phyloP scores from a whole-genome alignment of 2,888 invertebrate genomes.

The Glyphotaelius pellucidus region DNA sequence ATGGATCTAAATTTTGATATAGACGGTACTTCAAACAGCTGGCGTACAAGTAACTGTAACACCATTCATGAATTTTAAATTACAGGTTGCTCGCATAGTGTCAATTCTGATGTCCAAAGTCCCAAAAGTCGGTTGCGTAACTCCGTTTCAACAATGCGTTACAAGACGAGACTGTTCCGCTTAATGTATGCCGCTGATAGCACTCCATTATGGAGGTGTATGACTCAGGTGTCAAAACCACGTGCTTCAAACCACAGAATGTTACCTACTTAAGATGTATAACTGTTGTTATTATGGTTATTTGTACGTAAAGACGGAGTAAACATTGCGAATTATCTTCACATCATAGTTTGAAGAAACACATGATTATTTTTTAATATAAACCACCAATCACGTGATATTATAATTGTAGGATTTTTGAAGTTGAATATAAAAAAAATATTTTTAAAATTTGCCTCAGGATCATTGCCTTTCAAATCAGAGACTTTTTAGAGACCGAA shows the following conservation, averaged over 20 bases:
- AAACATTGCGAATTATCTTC: not conserved
- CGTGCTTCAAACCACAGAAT: conserved; percentile 7
- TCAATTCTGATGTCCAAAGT: not conserved
- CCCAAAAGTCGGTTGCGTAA: not conserved
- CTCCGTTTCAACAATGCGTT: not conserved
- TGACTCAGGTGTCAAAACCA: conserved; percentile 21
- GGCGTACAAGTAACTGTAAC: not conserved
- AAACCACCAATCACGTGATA: too few species aligned
- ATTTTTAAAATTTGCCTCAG: too few species aligned
- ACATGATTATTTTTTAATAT: too few species aligned
- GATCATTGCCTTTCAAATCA: too few species aligned
- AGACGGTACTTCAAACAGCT: not conserved
- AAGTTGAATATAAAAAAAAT: too few species aligned
- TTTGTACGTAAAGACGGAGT: not conserved
- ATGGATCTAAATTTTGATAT: not conserved
- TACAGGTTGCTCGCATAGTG: not conserved
- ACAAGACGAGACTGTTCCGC: not conserved
- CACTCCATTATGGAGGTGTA: conserved; percentile 11
- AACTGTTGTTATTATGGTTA: not conserved
- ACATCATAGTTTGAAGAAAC: not conserved
- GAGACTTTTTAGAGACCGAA: too few species aligned
- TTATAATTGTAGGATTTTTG: too few species aligned
- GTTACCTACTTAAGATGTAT: not conserved
- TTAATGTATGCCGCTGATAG: not conserved
- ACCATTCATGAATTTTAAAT: not conserved